These are phyloP conservation scores for Artemia sinica DNA, from an alignment of 2,888 invertebrate species.

Conservation along the genomic window DNA sequence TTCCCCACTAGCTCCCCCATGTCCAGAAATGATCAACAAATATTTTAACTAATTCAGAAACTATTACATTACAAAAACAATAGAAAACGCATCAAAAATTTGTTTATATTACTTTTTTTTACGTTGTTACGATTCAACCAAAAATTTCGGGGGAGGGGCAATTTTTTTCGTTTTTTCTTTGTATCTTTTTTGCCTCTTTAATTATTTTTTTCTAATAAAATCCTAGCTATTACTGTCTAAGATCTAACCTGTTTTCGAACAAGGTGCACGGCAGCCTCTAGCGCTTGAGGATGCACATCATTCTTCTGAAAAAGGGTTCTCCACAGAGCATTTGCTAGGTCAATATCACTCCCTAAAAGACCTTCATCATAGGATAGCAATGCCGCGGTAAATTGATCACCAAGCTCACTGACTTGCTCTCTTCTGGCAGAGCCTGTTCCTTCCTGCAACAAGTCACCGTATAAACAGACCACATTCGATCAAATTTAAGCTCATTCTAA, in stretches of 20 bases:
- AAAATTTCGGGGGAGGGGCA: too few species aligned
- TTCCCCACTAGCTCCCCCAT: too few species aligned
- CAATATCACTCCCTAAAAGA: conserved; percentile 50
- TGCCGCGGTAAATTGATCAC: conserved; percentile 65
- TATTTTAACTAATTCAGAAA: too few species aligned
- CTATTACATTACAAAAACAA: too few species aligned
- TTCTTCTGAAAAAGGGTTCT: conserved; percentile 53
- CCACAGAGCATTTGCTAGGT: conserved; percentile 69
- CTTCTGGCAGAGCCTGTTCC: conserved; percentile 43
- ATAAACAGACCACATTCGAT: not conserved
- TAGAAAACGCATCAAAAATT: too few species aligned
- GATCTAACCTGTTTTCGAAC: conserved; percentile 51
- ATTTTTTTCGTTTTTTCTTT: too few species aligned
- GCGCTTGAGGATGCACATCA: conserved; percentile 43
- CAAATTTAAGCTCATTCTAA: not conserved
- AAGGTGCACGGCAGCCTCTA: conserved; percentile 55
- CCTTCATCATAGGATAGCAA: conserved; percentile 75
- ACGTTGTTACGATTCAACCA: too few species aligned
- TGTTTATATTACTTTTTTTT: too few species aligned
- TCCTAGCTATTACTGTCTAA: conserved; percentile 10
- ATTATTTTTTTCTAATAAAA: too few species aligned
- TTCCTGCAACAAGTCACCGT: conserved; percentile 35
- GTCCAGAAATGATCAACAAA: too few species aligned
- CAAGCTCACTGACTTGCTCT: conserved; percentile 46
- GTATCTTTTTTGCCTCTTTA: too few species aligned